Evolutionary conservation across 2,113 vertebrate genomes (phyloP), one percentile per base, ranked within the genome.

Genomic region (Clarias magur): DNA sequence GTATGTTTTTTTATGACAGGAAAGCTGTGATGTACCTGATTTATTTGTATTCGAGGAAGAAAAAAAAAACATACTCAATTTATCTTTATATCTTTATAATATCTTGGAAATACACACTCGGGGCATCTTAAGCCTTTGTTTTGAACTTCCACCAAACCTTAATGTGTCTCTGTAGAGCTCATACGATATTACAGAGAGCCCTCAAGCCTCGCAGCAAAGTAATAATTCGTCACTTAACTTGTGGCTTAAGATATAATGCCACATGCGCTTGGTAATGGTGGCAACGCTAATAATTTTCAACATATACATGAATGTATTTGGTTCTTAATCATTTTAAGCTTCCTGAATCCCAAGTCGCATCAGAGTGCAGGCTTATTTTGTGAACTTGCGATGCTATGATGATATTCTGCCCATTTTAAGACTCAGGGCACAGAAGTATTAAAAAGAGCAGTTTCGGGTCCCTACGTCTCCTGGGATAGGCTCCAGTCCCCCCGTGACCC

Each of bases 91-190:
- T 57, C 25, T 16, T 16, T n/a, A 56, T 78, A 78, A 79, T 30
- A 57, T 79, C 16, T 81, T 62, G 38, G 57, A 25, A 62, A 62
- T 23, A 25, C 21, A 42, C 79, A 42, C 79, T 80, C 1, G 54
- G 57, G 79, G 79, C 56, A 25, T 23, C 67, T 23, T 34, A 84
- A 84, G 54, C 10, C 53, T 70, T 72, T 30, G 60, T 57, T 84
- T 8, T 60, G 17, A 72, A 19, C 54, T 73, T 83, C 60, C 30
- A 54, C 15, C 9, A 42, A 60, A 60, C 13, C 27, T 16, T 68
- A 84, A 75, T 11, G 3, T 19, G 38, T 48, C 30, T 73, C 59
- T 25, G 12, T 59, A 38, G 30, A 84, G 48, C 67, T 70, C 53
- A 3, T 73, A n/a, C 30, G 42, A 27, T 60, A n/a, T 54, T 42